Percentiles rank a stretch among this genome's conserved stretches.
phyloP scores from a whole-genome alignment of 2,888 invertebrate genomes.

The Adelphocoris suturalis region DNA sequence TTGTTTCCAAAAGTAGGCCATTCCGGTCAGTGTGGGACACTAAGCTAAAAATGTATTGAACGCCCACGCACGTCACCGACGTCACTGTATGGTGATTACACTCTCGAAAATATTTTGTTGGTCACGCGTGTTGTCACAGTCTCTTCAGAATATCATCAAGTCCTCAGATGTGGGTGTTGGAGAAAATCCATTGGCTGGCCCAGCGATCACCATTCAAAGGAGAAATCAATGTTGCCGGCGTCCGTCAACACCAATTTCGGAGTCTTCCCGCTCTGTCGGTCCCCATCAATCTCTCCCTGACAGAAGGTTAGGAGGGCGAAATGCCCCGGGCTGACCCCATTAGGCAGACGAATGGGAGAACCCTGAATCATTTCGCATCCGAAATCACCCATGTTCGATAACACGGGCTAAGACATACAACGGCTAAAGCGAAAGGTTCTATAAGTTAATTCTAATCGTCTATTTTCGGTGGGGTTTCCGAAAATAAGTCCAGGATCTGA shows the following conservation, averaged over 20 bases:
- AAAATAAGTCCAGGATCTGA: too few species aligned
- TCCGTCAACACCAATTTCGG: slow-evolving; percentile 54
- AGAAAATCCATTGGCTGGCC: not conserved
- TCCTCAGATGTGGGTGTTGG: not conserved
- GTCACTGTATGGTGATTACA: too few species aligned
- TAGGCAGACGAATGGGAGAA: not conserved
- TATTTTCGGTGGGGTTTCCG: too few species aligned
- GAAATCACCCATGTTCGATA: not conserved
- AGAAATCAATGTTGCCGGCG: slow-evolving; percentile 22
- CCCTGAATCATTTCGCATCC: slow-evolving; percentile 23
- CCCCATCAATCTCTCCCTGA: slow-evolving; percentile 67
- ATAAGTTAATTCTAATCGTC: too few species aligned
- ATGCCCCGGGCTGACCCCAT: slow-evolving; percentile 12
- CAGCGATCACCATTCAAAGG: slow-evolving; percentile 12
- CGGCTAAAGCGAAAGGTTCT: too few species aligned
- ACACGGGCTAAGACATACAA: not conserved
- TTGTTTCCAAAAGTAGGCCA: too few species aligned
- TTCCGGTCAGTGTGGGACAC: too few species aligned
- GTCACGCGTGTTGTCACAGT: not conserved
- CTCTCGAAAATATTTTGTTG: too few species aligned
- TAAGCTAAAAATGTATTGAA: too few species aligned
- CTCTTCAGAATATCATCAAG: not conserved
- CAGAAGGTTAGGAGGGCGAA: slow-evolving; percentile 28
- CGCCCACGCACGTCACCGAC: too few species aligned
- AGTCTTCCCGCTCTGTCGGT: slow-evolving; percentile 65